Conservation (phyloP, 2,888 invertebrate species). For the Eumerus sabulonum region DNA sequence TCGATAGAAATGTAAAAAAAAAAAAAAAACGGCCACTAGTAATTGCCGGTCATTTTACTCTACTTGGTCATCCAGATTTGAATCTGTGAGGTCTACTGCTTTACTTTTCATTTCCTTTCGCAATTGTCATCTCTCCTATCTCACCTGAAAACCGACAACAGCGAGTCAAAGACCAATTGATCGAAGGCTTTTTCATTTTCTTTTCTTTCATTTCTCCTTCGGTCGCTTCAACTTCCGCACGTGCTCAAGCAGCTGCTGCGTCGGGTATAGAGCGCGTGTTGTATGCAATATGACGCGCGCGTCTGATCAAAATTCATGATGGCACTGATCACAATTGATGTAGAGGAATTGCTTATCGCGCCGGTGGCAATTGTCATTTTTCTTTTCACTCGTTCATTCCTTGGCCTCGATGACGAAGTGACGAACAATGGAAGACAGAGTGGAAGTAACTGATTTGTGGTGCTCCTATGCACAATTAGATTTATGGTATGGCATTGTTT, state of each 20-base stretch:
- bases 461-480: conserved; percentile 23
- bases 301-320: conserved; percentile 53
- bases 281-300: conserved; percentile 12
- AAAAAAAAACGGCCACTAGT: conserved; percentile 10
- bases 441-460: conserved; percentile 44
- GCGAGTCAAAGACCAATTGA: conserved; percentile 41
- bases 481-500: not conserved
- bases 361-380: conserved; percentile 13
- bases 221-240: conserved; percentile 40
- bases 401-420: not conserved
- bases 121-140: no score
- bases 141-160: conserved; percentile 20
- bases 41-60: conserved; percentile 10
- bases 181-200: conserved; percentile 3
- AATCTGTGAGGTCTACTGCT: conserved; percentile 42
- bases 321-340: conserved; percentile 53
- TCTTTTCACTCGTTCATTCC: not conserved
- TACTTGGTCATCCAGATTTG: conserved; percentile 40
- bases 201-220: not conserved
- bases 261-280: conserved; percentile 20
- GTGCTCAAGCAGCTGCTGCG: conserved; percentile 57
- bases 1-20: conserved; percentile 19
- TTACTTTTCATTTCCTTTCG: no score
- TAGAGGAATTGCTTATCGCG: conserved; percentile 35
- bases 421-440: conserved; percentile 31